Evolutionary conservation across 2,797 vertebrate species (phyloP).

Genomic region (Coendou prehensilis): DNA sequence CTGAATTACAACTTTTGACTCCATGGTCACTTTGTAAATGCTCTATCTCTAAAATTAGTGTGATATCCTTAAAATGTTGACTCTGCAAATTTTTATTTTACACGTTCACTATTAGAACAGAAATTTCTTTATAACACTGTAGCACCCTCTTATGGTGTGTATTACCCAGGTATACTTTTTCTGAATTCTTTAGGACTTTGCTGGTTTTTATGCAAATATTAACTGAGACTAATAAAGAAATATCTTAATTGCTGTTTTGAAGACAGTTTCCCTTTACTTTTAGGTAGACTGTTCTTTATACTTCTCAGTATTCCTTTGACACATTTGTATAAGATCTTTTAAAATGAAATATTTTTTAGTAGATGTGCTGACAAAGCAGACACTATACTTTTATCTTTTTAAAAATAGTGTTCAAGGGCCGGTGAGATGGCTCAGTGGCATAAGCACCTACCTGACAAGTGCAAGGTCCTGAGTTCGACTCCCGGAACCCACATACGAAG

Average conservation of each 20-base stretch:
- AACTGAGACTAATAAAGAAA: neutral
- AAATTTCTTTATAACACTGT: neutral
- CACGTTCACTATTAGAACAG: neutral
- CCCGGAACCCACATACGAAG: too few species aligned
- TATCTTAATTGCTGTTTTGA: neutral
- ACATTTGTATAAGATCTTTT: neutral
- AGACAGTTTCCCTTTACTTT: neutral
- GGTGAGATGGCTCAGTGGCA: too few species aligned
- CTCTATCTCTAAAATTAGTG: neutral
- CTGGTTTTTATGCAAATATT: neutral
- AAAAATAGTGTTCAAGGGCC: slow-evolving; percentile 1
- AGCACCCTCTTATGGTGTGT: neutral
- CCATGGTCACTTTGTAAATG: neutral
- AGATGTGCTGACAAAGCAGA: neutral
- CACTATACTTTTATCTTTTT: slow-evolving; percentile 1
- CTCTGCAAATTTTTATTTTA: neutral
- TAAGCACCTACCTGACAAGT: too few species aligned
- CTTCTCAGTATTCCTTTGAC: neutral
- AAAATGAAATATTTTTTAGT: neutral
- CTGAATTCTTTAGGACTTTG: slow-evolving; percentile 14
- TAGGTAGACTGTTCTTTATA: neutral
- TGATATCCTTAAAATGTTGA: slow-evolving; percentile 8
- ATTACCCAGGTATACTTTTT: slow-evolving; percentile 11
- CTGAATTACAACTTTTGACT: neutral
- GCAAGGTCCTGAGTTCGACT: too few species aligned